Base-by-base conservation (phyloP, 2,113 vertebrate genomes). In the Antennarius striatus region DNA sequence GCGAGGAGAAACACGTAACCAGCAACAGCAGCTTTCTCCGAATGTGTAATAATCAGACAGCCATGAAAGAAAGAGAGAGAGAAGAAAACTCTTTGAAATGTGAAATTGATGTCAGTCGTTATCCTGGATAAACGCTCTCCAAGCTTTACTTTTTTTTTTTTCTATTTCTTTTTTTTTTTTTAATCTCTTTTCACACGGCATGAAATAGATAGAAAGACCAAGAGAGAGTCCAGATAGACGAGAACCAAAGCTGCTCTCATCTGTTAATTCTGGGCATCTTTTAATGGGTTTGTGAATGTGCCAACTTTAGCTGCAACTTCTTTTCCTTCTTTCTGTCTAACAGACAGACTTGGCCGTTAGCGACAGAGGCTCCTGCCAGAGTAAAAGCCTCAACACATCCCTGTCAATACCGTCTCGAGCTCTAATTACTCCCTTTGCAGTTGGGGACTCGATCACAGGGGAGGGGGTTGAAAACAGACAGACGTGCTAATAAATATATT, bases 191-290 rank as follows among this genome's bases (percentile, higher is more conserved):
- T 87, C 76, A 68, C 71, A 68, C 63, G 48, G 65, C 32, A 29
- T 62, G 45, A 51, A 71, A 17, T 52, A 83, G 74, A 84, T 65
- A 79, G 61, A 78, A 39, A 53, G 68, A 74, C 42, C 10, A 12
- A 43, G 10, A 43, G 42, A 43, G 42, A 3, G 11, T 10, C 42
- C 11, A 43, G 11, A 43, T 43, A 43, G 42, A 43, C 10, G 22
- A 22, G 22, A 43, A 43, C 42, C 11, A 12, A 43, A 43, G 42
- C 32, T 36, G 32, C 82, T 77, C 75, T 86, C 81, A 83, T 88
- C 81, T 80, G 80, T 73, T 87, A 73, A 85, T 88, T 90, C 75
- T 81, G 71, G 81, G 86, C 84, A 85, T 89, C 75, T 87, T 89
- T 82, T 80, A 75, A 70, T 68, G 71, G 71, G 51, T 52, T 82